Percentiles rank a stretch among this genome's conserved stretches.
Evolutionary conservation across 2,797 vertebrate species (phyloP).

Genomic region (Orestias chungarensis): DNA sequence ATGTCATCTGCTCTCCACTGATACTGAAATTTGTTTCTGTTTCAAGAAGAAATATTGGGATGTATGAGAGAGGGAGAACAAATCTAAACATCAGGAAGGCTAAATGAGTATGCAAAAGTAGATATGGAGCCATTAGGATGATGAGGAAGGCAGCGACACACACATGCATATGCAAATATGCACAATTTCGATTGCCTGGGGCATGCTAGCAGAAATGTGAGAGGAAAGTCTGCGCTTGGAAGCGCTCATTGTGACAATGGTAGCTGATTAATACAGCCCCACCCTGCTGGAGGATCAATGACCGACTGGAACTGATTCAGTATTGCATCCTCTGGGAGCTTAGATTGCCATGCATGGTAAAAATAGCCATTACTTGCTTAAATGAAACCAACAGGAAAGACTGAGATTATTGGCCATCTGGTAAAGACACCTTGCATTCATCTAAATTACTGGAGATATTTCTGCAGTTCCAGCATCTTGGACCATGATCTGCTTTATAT

Average conservation of each 20-base stretch:
- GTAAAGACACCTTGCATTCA: slow-evolving; percentile 54
- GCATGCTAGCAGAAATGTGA: slow-evolving; percentile 65
- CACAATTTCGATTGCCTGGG: slow-evolving; percentile 23
- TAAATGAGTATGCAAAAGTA: slow-evolving; percentile 37
- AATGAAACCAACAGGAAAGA: slow-evolving; percentile 44
- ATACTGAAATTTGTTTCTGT: not conserved
- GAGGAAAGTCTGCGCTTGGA: slow-evolving; percentile 59
- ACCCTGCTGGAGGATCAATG: slow-evolving; percentile 73
- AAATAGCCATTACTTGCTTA: slow-evolving; percentile 66
- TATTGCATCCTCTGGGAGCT: slow-evolving; percentile 64
- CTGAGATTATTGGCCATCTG: slow-evolving; percentile 22
- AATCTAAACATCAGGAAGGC: slow-evolving; percentile 1
- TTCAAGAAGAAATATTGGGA: not conserved
- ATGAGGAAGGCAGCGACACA: slow-evolving; percentile 33
- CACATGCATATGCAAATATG: slow-evolving; percentile 16
- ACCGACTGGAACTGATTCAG: slow-evolving; percentile 74
- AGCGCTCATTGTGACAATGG: slow-evolving; percentile 66
- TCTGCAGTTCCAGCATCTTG: slow-evolving; percentile 40
- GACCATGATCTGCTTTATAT: slow-evolving; percentile 53
- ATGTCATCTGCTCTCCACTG: not conserved
- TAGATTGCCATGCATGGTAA: slow-evolving; percentile 54
- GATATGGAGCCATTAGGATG: slow-evolving; percentile 39
- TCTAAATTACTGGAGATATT: slow-evolving; percentile 57
- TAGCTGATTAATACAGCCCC: slow-evolving; percentile 75
- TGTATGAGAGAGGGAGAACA: not conserved